Conservation (phyloP, 2,113 vertebrate genomes). For the Xenus cinereus region DNA sequence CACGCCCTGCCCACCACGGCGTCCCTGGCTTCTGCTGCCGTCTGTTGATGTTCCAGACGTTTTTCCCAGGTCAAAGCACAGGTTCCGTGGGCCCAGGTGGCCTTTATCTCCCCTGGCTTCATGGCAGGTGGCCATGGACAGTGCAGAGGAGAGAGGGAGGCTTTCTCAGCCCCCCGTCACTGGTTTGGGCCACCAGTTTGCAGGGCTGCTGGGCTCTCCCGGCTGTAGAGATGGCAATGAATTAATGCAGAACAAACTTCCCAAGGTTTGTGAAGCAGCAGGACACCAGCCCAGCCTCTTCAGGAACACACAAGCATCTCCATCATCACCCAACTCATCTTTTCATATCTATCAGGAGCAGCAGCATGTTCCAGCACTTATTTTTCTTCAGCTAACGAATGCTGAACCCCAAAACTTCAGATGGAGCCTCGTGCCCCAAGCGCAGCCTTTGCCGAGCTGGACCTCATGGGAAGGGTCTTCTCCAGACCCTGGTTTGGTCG, state of each 20-base stretch:
- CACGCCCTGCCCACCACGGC: accelerated
- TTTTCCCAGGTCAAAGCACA: accelerated
- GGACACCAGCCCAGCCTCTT: background rate
- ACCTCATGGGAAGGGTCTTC: background rate
- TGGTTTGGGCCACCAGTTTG: background rate
- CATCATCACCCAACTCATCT: accelerated
- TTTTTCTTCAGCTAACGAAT: background rate
- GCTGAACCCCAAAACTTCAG: background rate
- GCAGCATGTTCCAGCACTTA: background rate
- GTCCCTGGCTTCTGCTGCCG: background rate
- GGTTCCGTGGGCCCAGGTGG: accelerated
- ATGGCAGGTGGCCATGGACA: background rate
- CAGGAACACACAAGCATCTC: background rate
- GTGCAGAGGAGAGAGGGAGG: accelerated
- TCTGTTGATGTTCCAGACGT: too few species aligned
- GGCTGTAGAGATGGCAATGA: accelerated
- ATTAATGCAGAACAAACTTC: background rate
- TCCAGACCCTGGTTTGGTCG: accelerated
- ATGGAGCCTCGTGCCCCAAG: background rate
- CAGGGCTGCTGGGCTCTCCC: background rate
- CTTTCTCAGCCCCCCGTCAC: background rate
- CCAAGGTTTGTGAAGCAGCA: background rate
- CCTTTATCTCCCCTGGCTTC: accelerated
- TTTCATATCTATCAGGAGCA: background rate
- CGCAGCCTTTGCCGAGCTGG: background rate